Evolutionary conservation across 1,140 invertebrate species (phyloP).

Genomic region (Thaumetopoea pityocampa): DNA sequence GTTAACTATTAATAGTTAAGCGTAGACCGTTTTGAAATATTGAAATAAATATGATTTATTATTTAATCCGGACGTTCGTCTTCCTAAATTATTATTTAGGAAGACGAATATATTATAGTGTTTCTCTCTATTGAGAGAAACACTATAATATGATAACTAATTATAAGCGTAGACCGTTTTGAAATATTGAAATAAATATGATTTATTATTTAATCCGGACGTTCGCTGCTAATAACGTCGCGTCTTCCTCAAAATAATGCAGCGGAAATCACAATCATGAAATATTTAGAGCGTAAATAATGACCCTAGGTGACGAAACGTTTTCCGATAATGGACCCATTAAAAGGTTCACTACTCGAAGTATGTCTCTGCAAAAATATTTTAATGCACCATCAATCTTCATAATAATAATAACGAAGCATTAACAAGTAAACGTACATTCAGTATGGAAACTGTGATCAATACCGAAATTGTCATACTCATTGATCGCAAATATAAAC

Average conservation of each 20-base stretch:
- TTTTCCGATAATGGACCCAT: slow-evolving; percentile 26
- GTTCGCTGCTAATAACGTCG: background rate
- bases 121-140: background rate
- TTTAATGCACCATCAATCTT: slow-evolving; percentile 3
- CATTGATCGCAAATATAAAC: too few species aligned
- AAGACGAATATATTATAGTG: too few species aligned
- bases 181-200: background rate
- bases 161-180: too few species aligned
- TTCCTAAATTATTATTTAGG: too few species aligned
- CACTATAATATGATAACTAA: too few species aligned
- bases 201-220: background rate
- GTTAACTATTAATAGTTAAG: too few species aligned
- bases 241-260: slow-evolving; percentile 3
- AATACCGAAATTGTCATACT: too few species aligned
- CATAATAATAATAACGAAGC: too few species aligned
- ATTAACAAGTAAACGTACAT: too few species aligned
- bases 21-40: too few species aligned
- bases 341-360: slow-evolving; percentile 13
- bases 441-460: too few species aligned
- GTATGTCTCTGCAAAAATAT: background rate
- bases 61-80: background rate
- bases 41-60: background rate
- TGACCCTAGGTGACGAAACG: slow-evolving; percentile 17
- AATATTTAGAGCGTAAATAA: slow-evolving; percentile 15
- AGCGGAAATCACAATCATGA: slow-evolving; percentile 10